Base-by-base conservation (phyloP, 2,888 invertebrate genomes). In the Charanyca ferruginea region DNA sequence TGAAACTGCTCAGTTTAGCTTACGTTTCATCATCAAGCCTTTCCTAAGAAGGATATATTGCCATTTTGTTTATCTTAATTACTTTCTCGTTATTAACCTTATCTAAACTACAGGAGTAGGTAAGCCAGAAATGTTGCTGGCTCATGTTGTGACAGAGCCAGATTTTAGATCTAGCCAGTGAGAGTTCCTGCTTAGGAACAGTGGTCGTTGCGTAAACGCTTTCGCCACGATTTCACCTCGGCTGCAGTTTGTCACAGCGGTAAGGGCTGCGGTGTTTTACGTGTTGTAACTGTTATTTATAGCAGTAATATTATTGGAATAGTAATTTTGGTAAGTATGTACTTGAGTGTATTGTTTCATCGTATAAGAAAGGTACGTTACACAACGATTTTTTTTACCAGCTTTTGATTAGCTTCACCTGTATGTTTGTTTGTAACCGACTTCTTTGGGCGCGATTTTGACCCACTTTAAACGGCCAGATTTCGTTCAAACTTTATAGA, bases 211-310 rank as follows among this genome's bases (percentile, higher is more conserved):
- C 87, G 83, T 83, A 90, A 90, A 77, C 79, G 80, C 90, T 91
- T 90, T 91, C 91, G 85, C 88, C 74, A 65, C 79, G 87, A 87
- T 90, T 90, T 89, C 87, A 87, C 83, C 66, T 69, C 66, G 65
- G 54, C 47, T 79, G 73, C 67, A 81, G 76, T 83, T 81, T 85
- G 83, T 83, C 84, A 81, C 84, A 73, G 76, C 73, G 48, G 63
- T 58, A 78, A 76, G 83, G 81, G 83, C 73, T 76, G 63, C 25
- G 59, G 41, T 25, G 22, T 65, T 51, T 67, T 82, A 75, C 65
- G 81, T 80, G 82, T 74, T 63, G 81, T 80, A 80, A 87, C 80
- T 77, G 62, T 70, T 38, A 81, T 75, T 78, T 77, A 57, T 73
- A 61, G 54, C 67, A 62, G 66, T 72, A 51, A 71, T 72, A 66